A percentile compares a stretch with the other conserved stretches of the same genome.
These are phyloP conservation scores for Chaetodon auriga DNA, from an alignment of 2,113 vertebrate species.

Conservation along the genomic window DNA sequence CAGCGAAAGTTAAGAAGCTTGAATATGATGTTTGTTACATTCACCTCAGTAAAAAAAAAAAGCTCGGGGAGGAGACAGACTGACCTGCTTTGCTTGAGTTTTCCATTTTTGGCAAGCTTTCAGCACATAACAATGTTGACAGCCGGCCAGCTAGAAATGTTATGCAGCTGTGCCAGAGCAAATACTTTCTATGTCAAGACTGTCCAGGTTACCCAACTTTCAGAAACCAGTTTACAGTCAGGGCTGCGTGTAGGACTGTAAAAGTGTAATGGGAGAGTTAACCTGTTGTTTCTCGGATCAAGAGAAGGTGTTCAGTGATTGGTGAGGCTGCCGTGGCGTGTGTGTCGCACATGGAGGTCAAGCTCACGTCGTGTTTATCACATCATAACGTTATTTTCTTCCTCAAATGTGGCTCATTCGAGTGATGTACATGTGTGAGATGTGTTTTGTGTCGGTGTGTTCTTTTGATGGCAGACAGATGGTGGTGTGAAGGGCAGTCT, in stretches of 20 bases:
- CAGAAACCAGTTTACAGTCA: neutral
- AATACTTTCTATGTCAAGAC: neutral
- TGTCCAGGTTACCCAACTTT: neutral
- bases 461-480: slow-evolving; percentile 87
- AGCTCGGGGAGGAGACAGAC: neutral
- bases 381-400: neutral
- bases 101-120: neutral
- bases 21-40: neutral
- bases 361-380: neutral
- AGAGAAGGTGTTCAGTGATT: too few relatives aligned
- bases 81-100: neutral
- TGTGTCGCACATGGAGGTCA: slow-evolving; percentile 16
- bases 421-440: neutral
- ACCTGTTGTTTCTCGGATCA: slow-evolving; percentile 21
- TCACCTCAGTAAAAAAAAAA: neutral
- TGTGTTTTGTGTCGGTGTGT: slow-evolving; percentile 31
- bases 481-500: slow-evolving; percentile 91
- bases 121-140: neutral
- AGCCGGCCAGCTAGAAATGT: neutral
- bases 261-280: slow-evolving; percentile 5
- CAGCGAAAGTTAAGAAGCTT: too few relatives aligned
- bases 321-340: neutral
- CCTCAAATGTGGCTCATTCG: neutral
- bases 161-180: neutral
- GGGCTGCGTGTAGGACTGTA: neutral